Base-by-base conservation (phyloP, 2,888 invertebrate genomes). In the Drosophila infuscata region DNA sequence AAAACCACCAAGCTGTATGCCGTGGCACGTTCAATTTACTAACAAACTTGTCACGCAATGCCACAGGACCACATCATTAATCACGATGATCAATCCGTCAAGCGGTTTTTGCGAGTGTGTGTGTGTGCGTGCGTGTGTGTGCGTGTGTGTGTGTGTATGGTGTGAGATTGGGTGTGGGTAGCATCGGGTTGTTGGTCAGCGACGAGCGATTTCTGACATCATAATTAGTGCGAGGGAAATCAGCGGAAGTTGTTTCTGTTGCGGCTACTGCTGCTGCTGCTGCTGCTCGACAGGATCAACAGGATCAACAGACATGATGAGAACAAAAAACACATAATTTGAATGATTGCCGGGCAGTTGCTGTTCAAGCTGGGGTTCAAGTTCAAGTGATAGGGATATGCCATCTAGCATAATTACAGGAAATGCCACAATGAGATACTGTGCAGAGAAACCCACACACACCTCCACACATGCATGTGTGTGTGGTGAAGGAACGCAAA, bases 11-110 rank as follows among this genome's bases (percentile, higher is more conserved):
- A 64, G 49, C 70, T 59, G 63, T 30, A 38, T 43, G 43, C 64
- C 57, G 76, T 69, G 83, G 58, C 74, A 78, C 72, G 81, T 75
- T 82, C 76, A 78, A 86, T 80, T 74, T 77, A 70, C 89, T 90
- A 88, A 88, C 90, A 90, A 90, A 90, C 90, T 90, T 88, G 89
- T 90, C 87, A 88, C 89, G 87, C 87, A 80, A 84, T 78, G 84
- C 81, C 78, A 66, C 69, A 72, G 9, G 58, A 32, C 64, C 61
- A 54, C 69, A 79, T 70, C 84, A 87, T 86, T 86, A 86, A 89
- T 90, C 85, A 87, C 69, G 53, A 74, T 65, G 72, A 85, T 82
- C 86, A 89, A 89, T 85, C 90, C 86, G 88, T 89, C 86, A 84
- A 68, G 62, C 72, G 61, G 4, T 15, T 8, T 25, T 7, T 12